Evolutionary conservation across 2,113 vertebrate species (phyloP), one percentile per base, ranked within the genome.

Genomic region (Poeciliopsis turrubarensis): DNA sequence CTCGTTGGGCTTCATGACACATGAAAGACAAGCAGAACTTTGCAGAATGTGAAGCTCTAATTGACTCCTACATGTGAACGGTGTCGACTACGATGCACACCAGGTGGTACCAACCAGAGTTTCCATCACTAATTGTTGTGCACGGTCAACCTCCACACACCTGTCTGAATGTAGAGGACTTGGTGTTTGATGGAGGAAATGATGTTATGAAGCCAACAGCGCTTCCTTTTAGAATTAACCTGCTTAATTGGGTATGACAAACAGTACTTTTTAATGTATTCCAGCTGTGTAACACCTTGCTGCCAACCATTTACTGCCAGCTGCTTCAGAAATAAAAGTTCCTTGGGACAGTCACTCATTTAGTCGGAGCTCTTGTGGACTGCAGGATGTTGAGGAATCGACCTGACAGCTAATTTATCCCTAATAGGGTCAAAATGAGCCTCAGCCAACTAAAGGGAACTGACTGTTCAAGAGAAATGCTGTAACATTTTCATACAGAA

Each of bases 1-100:
- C 89, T 92, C 92, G 89, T 91, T 90, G 88, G 83, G 89, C 88
- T 82, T 87, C 86, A 91, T 91, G 86, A 88, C 87, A 89, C 86
- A 92, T 91, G 86, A 87, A 88, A 89, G 70, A 82, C 88, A 70
- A 60, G 84, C 73, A 73, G 77, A 79, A 79, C 75, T 90, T 78
- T 37, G 82, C 81, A 73, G 73, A 69, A 77, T 80, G 87, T 87
- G 87, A 84, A 87, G 77, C 81, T 78, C 78, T 78, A 32, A 73
- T 65, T 73, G 73, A 26, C 83, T 69, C 54, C 69, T 30, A 67
- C 62, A 77, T 80, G 86, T 86, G 87, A 84, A 86, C 66, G 30
- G 60, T 32, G 31, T 64, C 2, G 60, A 70, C 75, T 70, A 79
- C 37, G 73, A 81, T 68, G 74, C 30, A 75, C 80, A 78, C 69